These are phyloP conservation scores for Zhengitettix transpicula DNA, from an alignment of 2,888 invertebrate genomes.

Conservation along the genomic window DNA sequence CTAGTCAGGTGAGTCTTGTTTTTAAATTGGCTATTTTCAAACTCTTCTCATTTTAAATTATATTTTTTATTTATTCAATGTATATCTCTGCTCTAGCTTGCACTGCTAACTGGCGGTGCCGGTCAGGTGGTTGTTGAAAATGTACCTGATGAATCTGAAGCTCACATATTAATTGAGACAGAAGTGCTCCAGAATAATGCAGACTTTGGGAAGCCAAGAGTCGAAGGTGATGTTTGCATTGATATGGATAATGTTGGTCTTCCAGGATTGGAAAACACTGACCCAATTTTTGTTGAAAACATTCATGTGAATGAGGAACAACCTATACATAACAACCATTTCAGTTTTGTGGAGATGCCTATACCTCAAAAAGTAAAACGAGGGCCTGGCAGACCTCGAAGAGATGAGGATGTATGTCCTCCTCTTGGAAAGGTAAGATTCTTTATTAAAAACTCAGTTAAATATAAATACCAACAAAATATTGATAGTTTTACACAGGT, in stretches of 20 bases:
- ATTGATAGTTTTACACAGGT: too few species aligned
- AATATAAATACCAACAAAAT: too few species aligned
- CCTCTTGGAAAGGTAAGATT: slow-evolving; percentile 13
- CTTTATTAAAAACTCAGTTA: neutral
- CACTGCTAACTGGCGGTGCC: slow-evolving; percentile 1
- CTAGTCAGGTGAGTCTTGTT: slow-evolving; percentile 5
- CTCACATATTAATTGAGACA: slow-evolving; percentile 1
- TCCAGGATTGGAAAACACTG: neutral
- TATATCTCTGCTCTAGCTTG: neutral
- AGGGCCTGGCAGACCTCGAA: slow-evolving; percentile 12
- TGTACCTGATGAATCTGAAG: slow-evolving; percentile 1
- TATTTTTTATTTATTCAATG: neutral
- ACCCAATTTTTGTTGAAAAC: neutral
- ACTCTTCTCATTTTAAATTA: neutral
- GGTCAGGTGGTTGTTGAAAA: slow-evolving; percentile 4
- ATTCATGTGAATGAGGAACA: neutral
- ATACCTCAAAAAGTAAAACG: slow-evolving; percentile 1
- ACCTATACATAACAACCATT: neutral
- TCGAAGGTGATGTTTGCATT: neutral
- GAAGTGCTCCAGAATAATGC: neutral
- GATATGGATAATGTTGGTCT: neutral
- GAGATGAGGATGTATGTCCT: slow-evolving; percentile 12
- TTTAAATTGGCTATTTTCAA: too few species aligned
- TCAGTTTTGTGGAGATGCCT: neutral
- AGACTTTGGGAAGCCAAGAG: neutral